Evolutionary conservation across 1,140 invertebrate genomes (phyloP), one percentile per base, ranked within the genome.

Genomic region (Pararge aegeria): DNA sequence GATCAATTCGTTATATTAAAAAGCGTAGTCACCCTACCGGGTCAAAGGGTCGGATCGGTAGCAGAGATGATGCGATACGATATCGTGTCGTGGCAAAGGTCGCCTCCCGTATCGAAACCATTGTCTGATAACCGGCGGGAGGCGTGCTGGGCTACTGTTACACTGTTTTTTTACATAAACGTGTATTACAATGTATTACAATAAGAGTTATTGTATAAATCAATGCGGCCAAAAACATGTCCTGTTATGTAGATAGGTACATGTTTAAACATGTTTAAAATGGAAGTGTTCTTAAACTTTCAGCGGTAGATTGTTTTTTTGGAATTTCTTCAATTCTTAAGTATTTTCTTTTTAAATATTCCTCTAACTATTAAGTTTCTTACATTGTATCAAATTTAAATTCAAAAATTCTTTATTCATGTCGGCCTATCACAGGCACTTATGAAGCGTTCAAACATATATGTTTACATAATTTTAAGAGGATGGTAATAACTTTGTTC

Each of bases 41-140:
- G 80, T 78, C 75, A 62, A 37, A 29, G 57, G 75, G 66, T 68
- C 68, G 68, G 66, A 66, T 77, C 72, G 74, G 74, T 76, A 74
- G 73, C 75, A 42, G 64, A 77, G 80, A 79, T 83, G 74, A 71
- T 67, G 56, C 76, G 69, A 75, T 73, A 64, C 71, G 79, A 73
- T 79, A 74, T 57, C 62, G 61, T 66, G 66, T 68, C 63, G 63
- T 64, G 73, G 61, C 61, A 78, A 68, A 78, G 80, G 78, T 75
- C 76, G 61, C 46, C 55, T 53, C 51, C 67, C 48, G 71, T 69
- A 68, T 70, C 62, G 68, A 68, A 62, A 64, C 40, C 68, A 79
- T 78, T 79, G 78, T 77, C 70, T 70, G 71, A 75, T 71, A 64
- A 60, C 69, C 67, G 64, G 66, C 61, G 30, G 64, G 66, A 55